Conservation (phyloP, 2,113 vertebrate species). For the Nesogale talazaci region DNA sequence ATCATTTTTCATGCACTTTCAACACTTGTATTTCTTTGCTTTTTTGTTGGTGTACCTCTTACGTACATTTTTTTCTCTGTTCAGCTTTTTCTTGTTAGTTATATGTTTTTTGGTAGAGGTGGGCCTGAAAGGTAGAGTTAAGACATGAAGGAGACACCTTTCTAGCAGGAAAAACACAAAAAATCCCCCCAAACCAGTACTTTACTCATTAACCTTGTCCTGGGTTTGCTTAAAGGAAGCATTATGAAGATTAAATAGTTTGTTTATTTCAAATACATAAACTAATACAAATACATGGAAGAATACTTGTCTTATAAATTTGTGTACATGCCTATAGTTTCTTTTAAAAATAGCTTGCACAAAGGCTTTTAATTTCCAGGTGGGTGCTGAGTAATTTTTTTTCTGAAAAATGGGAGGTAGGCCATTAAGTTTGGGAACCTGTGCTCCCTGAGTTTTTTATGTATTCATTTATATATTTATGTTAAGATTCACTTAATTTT, state of each 20-base stretch:
- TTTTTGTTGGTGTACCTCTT: no score
- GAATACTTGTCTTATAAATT: not conserved
- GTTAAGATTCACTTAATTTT: no score
- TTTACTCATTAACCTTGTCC: not conserved
- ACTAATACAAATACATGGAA: not conserved
- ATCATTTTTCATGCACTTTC: no score
- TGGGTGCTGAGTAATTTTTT: no score
- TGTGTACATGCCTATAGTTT: not conserved
- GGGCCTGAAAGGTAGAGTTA: constrained; percentile 5
- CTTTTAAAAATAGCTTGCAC: not conserved
- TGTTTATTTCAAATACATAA: constrained; percentile 1
- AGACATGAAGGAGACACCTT: not conserved
- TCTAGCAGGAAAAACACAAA: not conserved
- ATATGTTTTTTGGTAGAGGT: constrained; percentile 7
- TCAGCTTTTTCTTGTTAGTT: not conserved
- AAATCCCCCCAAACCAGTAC: not conserved
- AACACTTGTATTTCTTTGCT: no score
- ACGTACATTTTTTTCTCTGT: no score
- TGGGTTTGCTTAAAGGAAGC: not conserved
- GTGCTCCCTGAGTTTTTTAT: no score
- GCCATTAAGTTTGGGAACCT: no score
- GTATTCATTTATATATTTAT: no score
- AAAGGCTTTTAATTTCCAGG: no score
- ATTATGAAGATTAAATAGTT: not conserved
- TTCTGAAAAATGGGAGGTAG: no score